These are phyloP conservation scores for Xanthorhoe spadicearia DNA, from an alignment of 2,888 invertebrate genomes.

Conservation along the genomic window DNA sequence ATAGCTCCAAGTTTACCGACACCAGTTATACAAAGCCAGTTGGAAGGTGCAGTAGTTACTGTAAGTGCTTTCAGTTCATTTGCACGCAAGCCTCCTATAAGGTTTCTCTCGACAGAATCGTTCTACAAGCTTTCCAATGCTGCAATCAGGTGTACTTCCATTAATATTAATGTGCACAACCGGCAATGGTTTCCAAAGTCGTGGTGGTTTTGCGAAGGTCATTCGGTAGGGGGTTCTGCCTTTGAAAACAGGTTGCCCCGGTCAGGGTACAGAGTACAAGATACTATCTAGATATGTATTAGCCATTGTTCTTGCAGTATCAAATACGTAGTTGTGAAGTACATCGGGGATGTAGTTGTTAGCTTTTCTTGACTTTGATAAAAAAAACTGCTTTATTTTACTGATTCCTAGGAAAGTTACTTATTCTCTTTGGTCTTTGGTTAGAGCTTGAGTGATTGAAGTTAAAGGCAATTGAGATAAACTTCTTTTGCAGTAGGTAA, in stretches of 20 bases:
- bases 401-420: background rate
- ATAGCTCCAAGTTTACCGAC: background rate
- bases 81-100: slow-evolving; percentile 10
- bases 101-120: slow-evolving; percentile 18
- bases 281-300: slow-evolving; percentile 46
- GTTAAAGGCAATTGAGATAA: too few relatives aligned
- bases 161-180: slow-evolving; percentile 32
- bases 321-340: background rate
- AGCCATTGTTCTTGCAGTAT: slow-evolving; percentile 50
- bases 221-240: slow-evolving; percentile 41
- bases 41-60: slow-evolving; percentile 4
- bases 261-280: slow-evolving; percentile 46
- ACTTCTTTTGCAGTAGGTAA: too few relatives aligned
- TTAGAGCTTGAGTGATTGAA: too few relatives aligned
- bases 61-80: slow-evolving; percentile 22
- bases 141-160: slow-evolving; percentile 33
- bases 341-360: background rate
- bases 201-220: slow-evolving; percentile 46
- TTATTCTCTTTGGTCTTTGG: background rate
- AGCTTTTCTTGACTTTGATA: background rate
- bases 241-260: slow-evolving; percentile 61
- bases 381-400: background rate
- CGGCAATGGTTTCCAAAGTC: slow-evolving; percentile 42
- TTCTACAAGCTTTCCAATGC: slow-evolving; percentile 44
- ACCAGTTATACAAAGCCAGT: slow-evolving; percentile 2